Evolutionary conservation across 2,113 vertebrate species (phyloP).

Genomic region (Halcyon senegalensis): DNA sequence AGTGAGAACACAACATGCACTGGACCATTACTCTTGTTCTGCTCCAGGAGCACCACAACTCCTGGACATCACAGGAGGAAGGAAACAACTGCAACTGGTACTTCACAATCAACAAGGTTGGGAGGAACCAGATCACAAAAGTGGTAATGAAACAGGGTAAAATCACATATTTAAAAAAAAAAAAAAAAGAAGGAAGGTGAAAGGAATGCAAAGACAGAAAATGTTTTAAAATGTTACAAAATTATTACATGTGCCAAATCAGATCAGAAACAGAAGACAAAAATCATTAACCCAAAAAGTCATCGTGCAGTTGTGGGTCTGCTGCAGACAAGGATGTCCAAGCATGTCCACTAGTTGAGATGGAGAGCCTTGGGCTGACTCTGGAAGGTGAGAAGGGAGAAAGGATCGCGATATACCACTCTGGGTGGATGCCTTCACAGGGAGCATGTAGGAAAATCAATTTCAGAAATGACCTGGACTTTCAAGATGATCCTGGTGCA

Average conservation of each 20-base stretch:
- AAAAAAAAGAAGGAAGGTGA: background rate
- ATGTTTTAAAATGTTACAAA: background rate
- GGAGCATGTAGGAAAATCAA: background rate
- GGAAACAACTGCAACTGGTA: background rate
- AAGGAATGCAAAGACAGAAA: background rate
- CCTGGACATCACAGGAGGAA: too few species aligned
- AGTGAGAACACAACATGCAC: rapidly evolving
- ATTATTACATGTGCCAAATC: background rate
- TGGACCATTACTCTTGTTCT: rapidly evolving
- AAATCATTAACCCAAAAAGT: background rate
- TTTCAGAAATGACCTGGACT: background rate
- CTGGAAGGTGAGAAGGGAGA: background rate
- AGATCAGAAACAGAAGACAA: background rate
- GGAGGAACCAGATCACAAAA: background rate
- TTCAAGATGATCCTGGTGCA: background rate
- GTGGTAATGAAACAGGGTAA: background rate
- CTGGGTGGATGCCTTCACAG: background rate
- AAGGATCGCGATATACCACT: background rate
- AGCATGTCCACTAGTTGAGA: rapidly evolving
- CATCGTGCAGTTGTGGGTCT: rapidly evolving
- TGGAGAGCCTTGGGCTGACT: background rate
- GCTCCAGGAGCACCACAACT: background rate
- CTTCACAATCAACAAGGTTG: background rate
- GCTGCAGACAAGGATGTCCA: background rate
- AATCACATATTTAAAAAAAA: background rate